phyloP scores from a whole-genome alignment of 2,797 vertebrate species.

The Microtus obscurus region DNA sequence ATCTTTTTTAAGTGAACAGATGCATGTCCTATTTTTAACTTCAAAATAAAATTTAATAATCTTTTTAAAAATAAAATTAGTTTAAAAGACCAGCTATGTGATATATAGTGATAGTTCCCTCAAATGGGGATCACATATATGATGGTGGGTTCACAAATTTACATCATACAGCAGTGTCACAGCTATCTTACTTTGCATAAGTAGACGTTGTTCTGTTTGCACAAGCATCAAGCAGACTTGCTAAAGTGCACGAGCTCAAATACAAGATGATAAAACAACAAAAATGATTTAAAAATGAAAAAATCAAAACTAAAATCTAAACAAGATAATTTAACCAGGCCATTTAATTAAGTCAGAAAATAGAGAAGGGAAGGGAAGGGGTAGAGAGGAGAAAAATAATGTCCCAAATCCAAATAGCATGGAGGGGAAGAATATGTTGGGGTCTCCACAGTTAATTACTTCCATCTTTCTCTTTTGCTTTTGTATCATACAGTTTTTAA shows the following conservation, averaged over 20 bases:
- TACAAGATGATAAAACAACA: conserved; percentile 24
- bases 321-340: conserved; percentile 6
- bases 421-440: background rate
- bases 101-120: background rate
- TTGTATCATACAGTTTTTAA: background rate
- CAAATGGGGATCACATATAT: background rate
- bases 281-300: background rate
- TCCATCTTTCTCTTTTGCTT: conserved; percentile 23
- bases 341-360: conserved; percentile 12
- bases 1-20: background rate
- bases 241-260: conserved; percentile 28
- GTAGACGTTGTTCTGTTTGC: background rate
- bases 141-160: background rate
- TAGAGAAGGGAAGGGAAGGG: background rate
- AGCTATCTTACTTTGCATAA: background rate
- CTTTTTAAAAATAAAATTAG: background rate
- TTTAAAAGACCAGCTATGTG: background rate
- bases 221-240: background rate
- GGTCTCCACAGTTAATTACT: background rate
- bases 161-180: background rate
- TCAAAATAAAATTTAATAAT: background rate
- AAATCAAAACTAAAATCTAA: conserved; percentile 56
- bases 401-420: conserved; percentile 4
- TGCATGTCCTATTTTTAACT: background rate
- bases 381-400: background rate